Percentiles rank a stretch among this genome's conserved stretches.
Conservation (phyloP, 2,113 vertebrate species). For the Oreotragus oreotragus region DNA sequence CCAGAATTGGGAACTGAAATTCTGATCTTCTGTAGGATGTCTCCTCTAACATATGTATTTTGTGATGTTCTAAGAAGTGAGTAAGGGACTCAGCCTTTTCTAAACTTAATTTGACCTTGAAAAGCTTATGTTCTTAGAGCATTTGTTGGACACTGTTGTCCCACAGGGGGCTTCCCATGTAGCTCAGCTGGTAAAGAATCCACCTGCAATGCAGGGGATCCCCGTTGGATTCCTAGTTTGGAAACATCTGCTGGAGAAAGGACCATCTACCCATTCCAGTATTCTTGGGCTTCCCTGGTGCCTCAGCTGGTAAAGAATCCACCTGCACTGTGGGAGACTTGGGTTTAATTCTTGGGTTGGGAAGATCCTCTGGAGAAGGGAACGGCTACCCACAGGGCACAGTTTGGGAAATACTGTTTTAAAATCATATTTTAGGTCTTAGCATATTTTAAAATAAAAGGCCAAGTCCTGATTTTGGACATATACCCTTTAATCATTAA, state of each 20-base stretch:
- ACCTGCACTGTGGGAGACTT: neutral
- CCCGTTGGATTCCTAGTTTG: neutral
- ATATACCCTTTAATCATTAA: neutral
- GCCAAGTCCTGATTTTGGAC: neutral
- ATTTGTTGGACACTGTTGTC: neutral
- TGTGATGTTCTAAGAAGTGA: neutral
- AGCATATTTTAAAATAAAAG: neutral
- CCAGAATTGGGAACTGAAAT: neutral
- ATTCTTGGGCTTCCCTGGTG: neutral
- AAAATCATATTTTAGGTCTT: constrained; percentile 17
- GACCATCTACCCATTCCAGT: neutral
- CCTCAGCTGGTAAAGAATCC: neutral
- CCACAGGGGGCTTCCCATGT: neutral
- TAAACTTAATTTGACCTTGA: neutral
- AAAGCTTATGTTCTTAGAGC: neutral
- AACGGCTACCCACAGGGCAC: neutral
- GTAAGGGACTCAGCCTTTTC: neutral
- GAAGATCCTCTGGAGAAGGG: neutral
- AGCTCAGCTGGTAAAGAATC: neutral
- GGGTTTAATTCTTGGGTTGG: neutral
- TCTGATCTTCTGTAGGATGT: neutral
- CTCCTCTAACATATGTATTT: neutral
- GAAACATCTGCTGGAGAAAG: neutral
- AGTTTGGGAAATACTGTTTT: constrained; percentile 22
- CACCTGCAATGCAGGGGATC: neutral